These are phyloP conservation scores for Triplophysa siluroides DNA, from an alignment of 2,113 vertebrate genomes.

Conservation along the genomic window DNA sequence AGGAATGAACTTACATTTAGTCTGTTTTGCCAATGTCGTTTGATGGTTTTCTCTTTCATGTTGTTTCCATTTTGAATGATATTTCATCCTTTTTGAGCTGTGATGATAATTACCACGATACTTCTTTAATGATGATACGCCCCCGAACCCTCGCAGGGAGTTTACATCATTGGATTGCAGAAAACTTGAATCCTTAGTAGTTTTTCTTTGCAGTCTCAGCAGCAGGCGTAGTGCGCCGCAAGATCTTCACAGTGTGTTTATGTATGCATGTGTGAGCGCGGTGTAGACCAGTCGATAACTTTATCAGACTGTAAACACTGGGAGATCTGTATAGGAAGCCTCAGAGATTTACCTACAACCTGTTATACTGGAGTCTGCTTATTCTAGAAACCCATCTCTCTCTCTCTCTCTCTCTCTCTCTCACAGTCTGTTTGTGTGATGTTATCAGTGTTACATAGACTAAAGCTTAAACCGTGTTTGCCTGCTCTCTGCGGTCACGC, in stretches of 20 bases:
- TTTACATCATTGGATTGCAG: conserved; percentile 6
- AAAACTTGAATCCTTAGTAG: background rate
- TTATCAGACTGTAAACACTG: conserved; percentile 23
- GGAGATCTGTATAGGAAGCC: conserved; percentile 13
- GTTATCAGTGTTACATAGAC: background rate
- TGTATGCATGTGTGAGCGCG: conserved; percentile 58
- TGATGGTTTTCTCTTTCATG: no score
- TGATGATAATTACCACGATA: no score
- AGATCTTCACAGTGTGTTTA: conserved; percentile 50
- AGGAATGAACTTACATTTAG: no score
- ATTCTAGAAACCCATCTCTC: conserved; percentile 9
- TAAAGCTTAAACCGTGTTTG: conserved; percentile 38
- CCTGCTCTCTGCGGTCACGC: conserved; percentile 40
- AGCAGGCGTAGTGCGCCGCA: conserved; percentile 44
- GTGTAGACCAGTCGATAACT: conserved; percentile 55
- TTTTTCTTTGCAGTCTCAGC: background rate
- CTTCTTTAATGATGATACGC: no score
- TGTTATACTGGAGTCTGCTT: conserved; percentile 18
- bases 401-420: background rate
- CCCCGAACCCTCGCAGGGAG: no score
- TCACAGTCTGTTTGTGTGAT: conserved; percentile 7
- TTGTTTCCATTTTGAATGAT: no score
- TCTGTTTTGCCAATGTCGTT: no score
- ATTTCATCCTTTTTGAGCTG: no score
- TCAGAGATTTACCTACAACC: conserved; percentile 9